phyloP scores from a whole-genome alignment of 2,888 invertebrate genomes.

The Eilema sororculum region DNA sequence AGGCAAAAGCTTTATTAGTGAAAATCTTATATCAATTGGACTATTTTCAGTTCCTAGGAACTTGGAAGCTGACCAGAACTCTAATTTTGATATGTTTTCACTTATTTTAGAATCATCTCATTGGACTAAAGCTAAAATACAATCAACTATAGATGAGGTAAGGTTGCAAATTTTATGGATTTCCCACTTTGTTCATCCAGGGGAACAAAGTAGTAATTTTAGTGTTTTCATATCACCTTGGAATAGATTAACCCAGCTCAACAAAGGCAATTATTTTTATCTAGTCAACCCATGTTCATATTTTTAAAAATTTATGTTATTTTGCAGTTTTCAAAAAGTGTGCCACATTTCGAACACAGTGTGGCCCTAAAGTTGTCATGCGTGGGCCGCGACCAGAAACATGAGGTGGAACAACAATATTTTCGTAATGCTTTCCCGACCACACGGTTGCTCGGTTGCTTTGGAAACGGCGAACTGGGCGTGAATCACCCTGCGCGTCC shows the following conservation, averaged over 20 bases:
- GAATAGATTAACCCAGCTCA: too few relatives aligned
- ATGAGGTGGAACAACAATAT: conserved; percentile 72
- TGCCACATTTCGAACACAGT: conserved; percentile 77
- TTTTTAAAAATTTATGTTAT: not conserved
- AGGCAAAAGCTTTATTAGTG: conserved; percentile 65
- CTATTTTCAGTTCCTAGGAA: conserved; percentile 73
- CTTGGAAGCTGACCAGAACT: conserved; percentile 28
- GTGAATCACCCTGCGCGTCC: conserved; percentile 67
- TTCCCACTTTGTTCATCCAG: not conserved
- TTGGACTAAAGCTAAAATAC: conserved; percentile 73
- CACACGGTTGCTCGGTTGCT: conserved; percentile 76
- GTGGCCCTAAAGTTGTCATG: conserved; percentile 79
- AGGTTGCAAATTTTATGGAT: not conserved
- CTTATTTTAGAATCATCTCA: conserved; percentile 72
- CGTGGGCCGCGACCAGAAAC: conserved; percentile 76
- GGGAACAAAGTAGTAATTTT: not conserved
- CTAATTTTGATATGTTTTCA: conserved; percentile 78
- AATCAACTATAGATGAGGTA: conserved; percentile 74
- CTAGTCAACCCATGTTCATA: not conserved
- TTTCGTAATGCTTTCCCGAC: conserved; percentile 75
- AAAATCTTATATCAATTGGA: conserved; percentile 75
- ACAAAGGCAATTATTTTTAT: too few relatives aligned
- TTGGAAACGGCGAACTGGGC: conserved; percentile 81
- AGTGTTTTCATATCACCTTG: too few relatives aligned
- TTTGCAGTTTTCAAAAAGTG: conserved; percentile 74